Evolutionary conservation across 1,140 invertebrate species (phyloP).

Genomic region (Drosophila melanogaster): Release_6_plus_ISO1_MT NT_033777.3:28395001-28395500

Average conservation of each 20-base stretch:
- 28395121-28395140: slow-evolving; percentile 81
- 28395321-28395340: no score
- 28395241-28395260: slow-evolving; percentile 10
- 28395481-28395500: slow-evolving; percentile 53
- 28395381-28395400: background rate
- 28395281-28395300: no score
- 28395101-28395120: slow-evolving; percentile 69
- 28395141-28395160: slow-evolving; percentile 83
- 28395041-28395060: slow-evolving; percentile 74
- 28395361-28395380: no score
- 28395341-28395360: no score
- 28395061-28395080: slow-evolving; percentile 69
- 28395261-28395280: background rate
- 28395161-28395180: slow-evolving; percentile 83
- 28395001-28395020: background rate
- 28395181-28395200: slow-evolving; percentile 83
- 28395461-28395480: slow-evolving; percentile 52
- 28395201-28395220: slow-evolving; percentile 61
- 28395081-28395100: slow-evolving; percentile 50
- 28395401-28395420: background rate
- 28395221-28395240: slow-evolving; percentile 29
- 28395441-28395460: slow-evolving; percentile 67
- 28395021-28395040: slow-evolving; percentile 17
- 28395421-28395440: slow-evolving; percentile 10
- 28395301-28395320: no score